These are phyloP conservation scores for Polyommatus icarus DNA, from an alignment of 2,888 invertebrate genomes.

Conservation along the genomic window DNA sequence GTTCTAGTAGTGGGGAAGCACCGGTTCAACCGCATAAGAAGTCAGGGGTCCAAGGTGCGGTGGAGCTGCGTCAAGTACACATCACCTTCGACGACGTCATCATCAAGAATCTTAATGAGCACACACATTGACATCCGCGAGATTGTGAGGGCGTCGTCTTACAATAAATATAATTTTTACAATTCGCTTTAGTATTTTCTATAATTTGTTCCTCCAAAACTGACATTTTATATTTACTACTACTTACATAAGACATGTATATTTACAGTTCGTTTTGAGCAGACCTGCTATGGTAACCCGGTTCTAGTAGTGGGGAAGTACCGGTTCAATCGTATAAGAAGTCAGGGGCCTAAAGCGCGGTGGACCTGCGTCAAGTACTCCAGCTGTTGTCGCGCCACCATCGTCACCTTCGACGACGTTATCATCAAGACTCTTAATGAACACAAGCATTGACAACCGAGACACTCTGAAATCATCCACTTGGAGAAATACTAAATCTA, in stretches of 20 bases:
- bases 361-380: constrained; percentile 51
- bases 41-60: constrained; percentile 45
- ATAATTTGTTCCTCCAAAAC: no score
- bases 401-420: constrained; percentile 46
- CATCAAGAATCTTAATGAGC: constrained; percentile 45
- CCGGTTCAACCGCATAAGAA: constrained; percentile 47
- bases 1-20: constrained; percentile 43
- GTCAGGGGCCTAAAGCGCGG: constrained; percentile 46
- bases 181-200: no score
- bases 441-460: not conserved
- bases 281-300: not conserved
- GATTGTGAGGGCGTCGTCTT: no score
- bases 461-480: not conserved
- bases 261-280: not conserved
- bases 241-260: not conserved
- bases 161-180: no score
- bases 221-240: no score
- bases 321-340: constrained; percentile 48
- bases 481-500: not conserved
- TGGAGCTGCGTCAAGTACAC: constrained; percentile 51
- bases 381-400: constrained; percentile 46
- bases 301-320: constrained; percentile 42
- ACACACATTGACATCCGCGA: constrained; percentile 44
- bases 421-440: constrained; percentile 45
- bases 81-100: constrained; percentile 47